These are phyloP conservation scores for Drosophila ironensis DNA, from an alignment of 1,140 invertebrate species.

Conservation along the genomic window DNA sequence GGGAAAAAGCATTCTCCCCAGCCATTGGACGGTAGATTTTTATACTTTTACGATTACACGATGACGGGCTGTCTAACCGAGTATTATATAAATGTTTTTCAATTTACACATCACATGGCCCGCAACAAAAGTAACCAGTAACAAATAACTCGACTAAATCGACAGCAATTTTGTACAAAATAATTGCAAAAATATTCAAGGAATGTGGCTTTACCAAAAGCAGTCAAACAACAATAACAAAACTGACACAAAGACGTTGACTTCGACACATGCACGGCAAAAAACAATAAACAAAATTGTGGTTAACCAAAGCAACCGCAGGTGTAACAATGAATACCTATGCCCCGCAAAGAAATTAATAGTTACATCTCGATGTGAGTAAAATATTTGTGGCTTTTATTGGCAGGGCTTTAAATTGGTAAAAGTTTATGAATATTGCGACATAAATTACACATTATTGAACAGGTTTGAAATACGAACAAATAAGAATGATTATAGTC, in stretches of 20 bases:
- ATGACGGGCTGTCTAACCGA: not conserved
- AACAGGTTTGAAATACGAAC: no score
- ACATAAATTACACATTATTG: no score
- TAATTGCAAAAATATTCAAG: slow-evolving; percentile 64
- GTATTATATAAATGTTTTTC: slow-evolving; percentile 34
- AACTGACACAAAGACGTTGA: slow-evolving; percentile 25
- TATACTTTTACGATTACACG: not conserved
- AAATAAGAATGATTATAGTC: no score
- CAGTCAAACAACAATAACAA: slow-evolving; percentile 34
- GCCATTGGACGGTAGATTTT: slow-evolving; percentile 9
- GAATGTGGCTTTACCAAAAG: slow-evolving; percentile 59
- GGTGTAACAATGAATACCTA: not conserved
- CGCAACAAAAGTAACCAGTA: slow-evolving; percentile 14
- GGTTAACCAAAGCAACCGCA: not conserved
- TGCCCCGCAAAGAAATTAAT: not conserved
- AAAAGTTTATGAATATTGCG: no score
- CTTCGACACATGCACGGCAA: slow-evolving; percentile 20
- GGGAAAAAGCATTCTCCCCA: no score
- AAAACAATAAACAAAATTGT: not conserved
- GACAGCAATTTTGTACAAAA: slow-evolving; percentile 46
- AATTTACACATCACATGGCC: slow-evolving; percentile 4
- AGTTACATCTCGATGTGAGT: no score
- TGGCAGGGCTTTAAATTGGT: no score
- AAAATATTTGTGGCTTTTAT: no score
- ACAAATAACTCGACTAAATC: slow-evolving; percentile 23